Evolutionary conservation across 2,797 vertebrate genomes (phyloP).

Genomic region (Capromys pilorides): DNA sequence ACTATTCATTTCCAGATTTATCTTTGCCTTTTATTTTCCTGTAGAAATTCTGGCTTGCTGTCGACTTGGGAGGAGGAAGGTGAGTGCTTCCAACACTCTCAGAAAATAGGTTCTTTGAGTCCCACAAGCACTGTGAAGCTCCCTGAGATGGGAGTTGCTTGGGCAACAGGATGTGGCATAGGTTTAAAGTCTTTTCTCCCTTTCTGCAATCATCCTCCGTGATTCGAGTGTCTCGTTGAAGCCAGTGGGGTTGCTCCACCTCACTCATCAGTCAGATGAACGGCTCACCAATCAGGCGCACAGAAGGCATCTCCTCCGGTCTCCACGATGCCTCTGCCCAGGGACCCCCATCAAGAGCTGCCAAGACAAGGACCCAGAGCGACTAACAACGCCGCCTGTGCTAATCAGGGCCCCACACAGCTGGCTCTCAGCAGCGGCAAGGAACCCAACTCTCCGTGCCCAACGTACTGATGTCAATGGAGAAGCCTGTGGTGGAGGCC

Average conservation of each 20-base stretch:
- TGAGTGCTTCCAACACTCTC: not conserved
- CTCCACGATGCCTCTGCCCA: slow-evolving; percentile 71
- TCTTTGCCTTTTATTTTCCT: not conserved
- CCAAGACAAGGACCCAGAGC: slow-evolving; percentile 7
- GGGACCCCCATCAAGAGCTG: slow-evolving; percentile 78
- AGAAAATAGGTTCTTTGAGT: slow-evolving; percentile 42
- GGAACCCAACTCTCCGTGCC: slow-evolving; percentile 60
- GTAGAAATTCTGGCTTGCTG: not conserved
- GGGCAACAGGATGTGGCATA: slow-evolving; percentile 70
- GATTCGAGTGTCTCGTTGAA: slow-evolving; percentile 81
- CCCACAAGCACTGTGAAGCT: not conserved
- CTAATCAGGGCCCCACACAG: slow-evolving; percentile 79
- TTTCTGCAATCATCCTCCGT: slow-evolving; percentile 75
- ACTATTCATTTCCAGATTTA: not conserved
- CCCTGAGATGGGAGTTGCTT: slow-evolving; percentile 64
- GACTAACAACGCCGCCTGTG: slow-evolving; percentile 40
- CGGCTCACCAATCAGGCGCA: slow-evolving; percentile 76
- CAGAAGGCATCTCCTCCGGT: slow-evolving; percentile 50
- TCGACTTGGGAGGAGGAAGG: not conserved
- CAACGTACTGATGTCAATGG: slow-evolving; percentile 51
- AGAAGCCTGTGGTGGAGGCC: not conserved
- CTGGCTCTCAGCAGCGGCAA: slow-evolving; percentile 71
- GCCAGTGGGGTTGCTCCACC: slow-evolving; percentile 81
- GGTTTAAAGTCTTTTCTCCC: slow-evolving; percentile 58
- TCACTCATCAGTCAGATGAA: slow-evolving; percentile 78